Base-by-base conservation (phyloP, 2,113 vertebrate species). In the Fregetta grallaria region DNA sequence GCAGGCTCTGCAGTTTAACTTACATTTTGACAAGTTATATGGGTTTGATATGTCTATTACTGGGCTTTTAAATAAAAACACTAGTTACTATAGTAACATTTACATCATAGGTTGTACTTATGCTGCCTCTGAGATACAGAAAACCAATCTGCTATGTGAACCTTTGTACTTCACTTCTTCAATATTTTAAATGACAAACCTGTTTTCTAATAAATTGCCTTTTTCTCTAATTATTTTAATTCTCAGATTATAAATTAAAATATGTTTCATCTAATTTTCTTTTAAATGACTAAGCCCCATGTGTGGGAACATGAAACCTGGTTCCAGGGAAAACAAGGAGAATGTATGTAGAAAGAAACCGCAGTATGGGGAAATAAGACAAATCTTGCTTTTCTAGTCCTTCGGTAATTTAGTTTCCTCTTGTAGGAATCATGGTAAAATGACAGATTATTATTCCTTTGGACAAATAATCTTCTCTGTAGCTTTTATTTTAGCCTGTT, bases 31-130 rank as follows among this genome's bases (percentile, higher is more conserved):
- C 63, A 83, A 79, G 73, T 78, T 92, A 65, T 52, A 92, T 84
- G 93, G 82, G 73, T 83, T 92, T 93, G 90, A 88, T 62, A 74
- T 22, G 49, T 70, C 94, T 94, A 67, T 94, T 94, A 90, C 71
- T 47, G 50, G 86, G 80, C 89, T 96, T 95, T 96, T 93, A 97
- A 96, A 96, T 93, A 97, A 96, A 96, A 66, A 13, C 81, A 85
- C n/a, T 25, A 77, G 97, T 97, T 96, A 73, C 97, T 96, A 97
- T 97, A 96, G 96, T 65, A 97, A 97, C 96, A 91, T 94, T 97
- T 94, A 82, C 97, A 97, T 97, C 97, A 97, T 32, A 81, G 92
- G 77, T 86, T 75, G 95, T 40, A 86, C 91, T 96, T 77, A 27
- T 1, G 29, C 90, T 93, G 85, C 95, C 79, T 91, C 73, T n/a